Evolutionary conservation across 2,113 vertebrate genomes (phyloP), one percentile per base, ranked within the genome.

Genomic region (Eulemur rufifrons): DNA sequence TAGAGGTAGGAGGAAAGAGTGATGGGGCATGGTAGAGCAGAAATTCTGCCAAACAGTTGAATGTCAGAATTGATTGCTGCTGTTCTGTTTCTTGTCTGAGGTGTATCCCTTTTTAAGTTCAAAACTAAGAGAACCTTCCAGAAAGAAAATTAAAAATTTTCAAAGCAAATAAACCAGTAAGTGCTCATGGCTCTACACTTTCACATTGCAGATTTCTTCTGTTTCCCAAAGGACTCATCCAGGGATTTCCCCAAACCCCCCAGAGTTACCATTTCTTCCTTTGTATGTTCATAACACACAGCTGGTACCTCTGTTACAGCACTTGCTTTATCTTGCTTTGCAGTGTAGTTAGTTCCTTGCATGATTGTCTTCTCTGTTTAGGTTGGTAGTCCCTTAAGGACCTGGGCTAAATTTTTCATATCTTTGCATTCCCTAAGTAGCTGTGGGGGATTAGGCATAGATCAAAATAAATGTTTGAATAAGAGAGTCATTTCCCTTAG

Each of bases 401-500:
- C 21, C 42, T 93, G 61, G 39, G 29, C 84, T 85, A 84, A n/a
- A 91, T 87, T 94, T 78, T 95, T 96, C 64, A 82, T 39, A 87
- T 78, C 29, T 92, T 95, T 86, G 12, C 29, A 69, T 76, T 45
- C 25, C 83, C 63, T 93, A 59, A 47, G 50, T 74, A 93, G 63
- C 47, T 89, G 39, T 89, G 56, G 20, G 29, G 37, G 59, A 85
- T 86, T 96, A 89, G 34, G 74, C 66, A 80, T 76, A 76, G 56
- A 86, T 86, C 27, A 95, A 89, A 89, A 95, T 93, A 91, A 90
- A 71, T 91, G 42, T 94, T 91, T 94, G 61, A 92, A 59, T 94
- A 93, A 89, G 77, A 64, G 32, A 73, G 37, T 59, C 39, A 73
- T 21, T 77, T 93, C 47, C 20, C 15, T 94, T 87, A 89, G 68